These are phyloP conservation scores for Rafetus swinhoei DNA, from an alignment of 2,113 vertebrate genomes.

Conservation along the genomic window DNA sequence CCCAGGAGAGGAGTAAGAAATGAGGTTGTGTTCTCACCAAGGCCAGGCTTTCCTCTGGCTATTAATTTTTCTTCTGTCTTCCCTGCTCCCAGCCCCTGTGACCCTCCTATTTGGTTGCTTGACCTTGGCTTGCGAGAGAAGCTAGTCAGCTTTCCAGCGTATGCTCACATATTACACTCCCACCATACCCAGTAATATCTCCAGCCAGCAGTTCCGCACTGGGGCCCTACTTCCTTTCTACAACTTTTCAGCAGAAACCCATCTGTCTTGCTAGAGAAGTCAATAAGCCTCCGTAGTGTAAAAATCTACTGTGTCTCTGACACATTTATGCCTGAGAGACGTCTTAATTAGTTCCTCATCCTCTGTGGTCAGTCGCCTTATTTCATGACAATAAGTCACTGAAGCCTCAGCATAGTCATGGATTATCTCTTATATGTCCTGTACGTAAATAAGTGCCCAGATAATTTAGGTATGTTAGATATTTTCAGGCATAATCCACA, in stretches of 20 bases:
- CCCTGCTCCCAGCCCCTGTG: too few relatives aligned
- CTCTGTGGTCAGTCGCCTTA: background rate
- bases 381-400: fast-evolving
- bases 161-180: too few relatives aligned
- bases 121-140: too few relatives aligned
- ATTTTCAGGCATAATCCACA: background rate
- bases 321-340: background rate
- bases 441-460: background rate
- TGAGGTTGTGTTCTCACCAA: too few relatives aligned
- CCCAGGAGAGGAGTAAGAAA: too few relatives aligned
- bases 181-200: fast-evolving
- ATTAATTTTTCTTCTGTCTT: too few relatives aligned
- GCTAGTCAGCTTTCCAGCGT: too few relatives aligned
- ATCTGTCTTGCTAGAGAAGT: background rate
- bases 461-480: background rate
- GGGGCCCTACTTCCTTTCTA: background rate
- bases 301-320: background rate
- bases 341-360: background rate
- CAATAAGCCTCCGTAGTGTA: background rate
- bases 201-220: background rate
- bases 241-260: background rate
- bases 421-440: fast-evolving
- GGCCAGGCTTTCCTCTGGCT: too few relatives aligned
- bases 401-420: fast-evolving
- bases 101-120: too few relatives aligned